Base-by-base conservation (phyloP, 2,113 vertebrate species). In the Propithecus coquereli region DNA sequence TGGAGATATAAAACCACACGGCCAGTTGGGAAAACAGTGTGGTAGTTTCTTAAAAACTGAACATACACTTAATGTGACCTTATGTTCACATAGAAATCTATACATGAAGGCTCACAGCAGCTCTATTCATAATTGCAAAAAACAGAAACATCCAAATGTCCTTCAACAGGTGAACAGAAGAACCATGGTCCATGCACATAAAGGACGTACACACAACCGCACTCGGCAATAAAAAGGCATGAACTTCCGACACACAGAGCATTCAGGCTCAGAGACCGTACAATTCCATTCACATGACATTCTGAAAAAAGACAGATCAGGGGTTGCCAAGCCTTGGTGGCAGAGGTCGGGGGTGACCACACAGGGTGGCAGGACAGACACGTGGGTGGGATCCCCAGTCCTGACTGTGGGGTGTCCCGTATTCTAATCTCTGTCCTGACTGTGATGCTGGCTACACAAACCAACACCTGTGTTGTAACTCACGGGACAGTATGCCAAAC, bases 261-360 rank as follows among this genome's bases (percentile, higher is more conserved):
- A 68, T 47, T 40, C 76, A 95, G 8, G 89, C 74, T 94, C 79
- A 96, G 57, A 45, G 17, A 57, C 43, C 71, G 16, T 10, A 34
- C 11, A 34, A 43, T 20, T 86, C 43, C 45, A 63, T 32, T 22
- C 86, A 30, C 2, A 86, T 2, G n/a, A 87, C 45, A 77, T 71
- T 76, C 87, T 86, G 43, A 20, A 85, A 90, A 93, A 83, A 80
- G 30, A 77, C 16, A 79, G 61, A 71, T 68, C 17, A 50, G 32
- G 47, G 30, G 74, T 11, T 59, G 45, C 32, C 50, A 77, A 30
- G 9, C 17, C 77, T 54, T 2, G 43, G 37, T 54, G 50, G 12
- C 0, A 30, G 5, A 40, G 11, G 32, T 1, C 18, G 23, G 37
- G 12, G 5, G 20, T 32, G 8, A 12, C 37, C 8, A 61, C 30